Evolutionary conservation across 2,888 invertebrate genomes (phyloP), one percentile per base, ranked within the genome.

Genomic region (Calameuta pallipes): DNA sequence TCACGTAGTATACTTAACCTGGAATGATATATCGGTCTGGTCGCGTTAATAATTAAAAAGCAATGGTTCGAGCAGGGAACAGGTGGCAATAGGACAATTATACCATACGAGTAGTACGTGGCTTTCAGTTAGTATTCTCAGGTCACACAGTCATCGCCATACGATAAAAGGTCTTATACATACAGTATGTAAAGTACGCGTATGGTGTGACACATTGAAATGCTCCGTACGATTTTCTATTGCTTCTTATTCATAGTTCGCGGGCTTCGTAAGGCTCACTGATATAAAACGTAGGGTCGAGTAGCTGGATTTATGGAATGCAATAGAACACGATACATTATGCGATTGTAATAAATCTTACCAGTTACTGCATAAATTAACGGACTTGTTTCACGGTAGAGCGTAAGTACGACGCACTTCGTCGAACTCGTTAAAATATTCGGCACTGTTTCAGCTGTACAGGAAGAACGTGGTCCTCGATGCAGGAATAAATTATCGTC

Each of bases 401-500:
- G 34, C 41, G 41, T 15, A 69, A 31, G 31, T 1, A 31, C 15
- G 15, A 71, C 11, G 37, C 34, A 76, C 6, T n/a, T 6, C 9
- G n/a, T 31, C 56, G 37, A 68, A 76, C 35, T 73, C 6, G 4
- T 41, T 23, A 41, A 41, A 41, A 6, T 41, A 41, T 41, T 41
- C 41, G 41, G 41, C 15, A 41, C 41, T 41, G 3, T 75, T 80
- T 73, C 85, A 96, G 97, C 97, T 31, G 97, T 97, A 0, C 97
- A 97, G 92, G 95, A 96, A 89, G 97, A 97, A 90, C 93, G 97
- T 77, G 97, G 97, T 0, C 97, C 97, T 0, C 92, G 97, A 78
- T 94, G 94, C n/a, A 86, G 89, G 85, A 91, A 74, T 88, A 92
- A 89, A 80, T 83, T 69, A 11, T 74, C 37, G 78, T 74, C 80